Evolutionary conservation across 1,140 invertebrate species (phyloP).

Genomic region (Neodiprion lecontei): DNA sequence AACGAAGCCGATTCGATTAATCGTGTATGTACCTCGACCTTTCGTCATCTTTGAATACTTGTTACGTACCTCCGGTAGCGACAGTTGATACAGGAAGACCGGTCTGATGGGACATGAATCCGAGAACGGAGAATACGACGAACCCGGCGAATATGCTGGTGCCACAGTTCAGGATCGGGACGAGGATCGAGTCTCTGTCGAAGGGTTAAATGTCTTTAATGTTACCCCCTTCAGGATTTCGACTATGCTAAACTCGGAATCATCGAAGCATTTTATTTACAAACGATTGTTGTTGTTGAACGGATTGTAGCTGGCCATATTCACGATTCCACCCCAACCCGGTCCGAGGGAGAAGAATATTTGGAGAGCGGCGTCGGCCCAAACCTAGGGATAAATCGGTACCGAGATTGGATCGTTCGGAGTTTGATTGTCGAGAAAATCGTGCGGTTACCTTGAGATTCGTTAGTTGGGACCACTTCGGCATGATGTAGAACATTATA

Average conservation of each 20-base stretch:
- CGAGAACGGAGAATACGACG: conserved; percentile 93
- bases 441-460: conserved; percentile 64
- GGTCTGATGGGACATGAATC: conserved; percentile 87
- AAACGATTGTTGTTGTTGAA: conserved; percentile 86
- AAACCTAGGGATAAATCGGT: conserved; percentile 69
- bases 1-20: background rate
- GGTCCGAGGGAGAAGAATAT: conserved; percentile 92
- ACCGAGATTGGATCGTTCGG: background rate
- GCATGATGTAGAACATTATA: conserved; percentile 82
- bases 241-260: no score
- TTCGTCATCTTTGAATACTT: background rate
- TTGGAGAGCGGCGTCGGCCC: conserved; percentile 91
- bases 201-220: conserved; percentile 4
- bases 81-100: conserved; percentile 84
- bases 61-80: conserved; percentile 77
- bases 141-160: conserved; percentile 94
- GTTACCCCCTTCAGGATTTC: no score
- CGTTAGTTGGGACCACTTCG: conserved; percentile 77
- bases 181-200: conserved; percentile 75
- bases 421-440: background rate
- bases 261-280: conserved; percentile 57
- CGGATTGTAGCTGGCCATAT: conserved; percentile 89
- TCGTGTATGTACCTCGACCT: conserved; percentile 11
- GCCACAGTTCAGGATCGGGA: conserved; percentile 80
- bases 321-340: conserved; percentile 89